These are phyloP conservation scores for Conops quadrifasciatus DNA, from an alignment of 2,888 invertebrate genomes.

Conservation along the genomic window DNA sequence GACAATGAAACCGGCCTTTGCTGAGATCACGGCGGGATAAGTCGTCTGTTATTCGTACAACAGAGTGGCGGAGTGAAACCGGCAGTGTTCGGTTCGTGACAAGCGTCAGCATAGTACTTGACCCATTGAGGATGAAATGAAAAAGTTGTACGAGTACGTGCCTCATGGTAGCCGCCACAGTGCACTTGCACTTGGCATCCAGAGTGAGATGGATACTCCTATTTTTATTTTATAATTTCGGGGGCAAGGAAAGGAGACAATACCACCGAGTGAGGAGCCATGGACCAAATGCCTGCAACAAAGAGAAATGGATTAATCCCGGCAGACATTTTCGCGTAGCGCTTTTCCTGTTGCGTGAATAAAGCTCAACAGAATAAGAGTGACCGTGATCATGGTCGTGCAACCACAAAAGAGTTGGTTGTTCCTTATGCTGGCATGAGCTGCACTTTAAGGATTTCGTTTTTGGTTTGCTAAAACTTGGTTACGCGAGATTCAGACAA, in stretches of 20 bases:
- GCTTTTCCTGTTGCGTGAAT: slow-evolving; percentile 12
- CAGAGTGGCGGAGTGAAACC: background rate
- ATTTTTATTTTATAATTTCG: slow-evolving; percentile 2
- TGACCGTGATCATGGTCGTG: background rate
- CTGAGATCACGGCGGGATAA: no score
- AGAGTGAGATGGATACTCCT: background rate
- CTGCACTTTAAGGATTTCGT: slow-evolving; percentile 18
- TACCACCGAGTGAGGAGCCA: background rate
- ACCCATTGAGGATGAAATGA: background rate
- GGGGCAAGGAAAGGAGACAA: background rate
- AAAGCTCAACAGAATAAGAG: background rate
- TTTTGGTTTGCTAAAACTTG: slow-evolving; percentile 14
- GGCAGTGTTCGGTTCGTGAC: background rate
- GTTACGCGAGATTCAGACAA: background rate
- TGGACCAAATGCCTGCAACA: background rate
- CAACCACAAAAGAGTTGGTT: background rate
- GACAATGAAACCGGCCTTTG: no score
- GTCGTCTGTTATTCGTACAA: no score
- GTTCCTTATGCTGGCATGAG: background rate
- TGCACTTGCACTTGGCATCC: no score
- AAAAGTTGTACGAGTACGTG: background rate
- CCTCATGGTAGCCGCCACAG: background rate
- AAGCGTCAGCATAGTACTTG: slow-evolving; percentile 1
- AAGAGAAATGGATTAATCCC: slow-evolving; percentile 28
- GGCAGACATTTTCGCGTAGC: slow-evolving; percentile 25